Percentiles rank a stretch among this genome's conserved stretches.
Conservation (phyloP, 2,113 vertebrate species). For the Cyphomyrus discorhynchus region DNA sequence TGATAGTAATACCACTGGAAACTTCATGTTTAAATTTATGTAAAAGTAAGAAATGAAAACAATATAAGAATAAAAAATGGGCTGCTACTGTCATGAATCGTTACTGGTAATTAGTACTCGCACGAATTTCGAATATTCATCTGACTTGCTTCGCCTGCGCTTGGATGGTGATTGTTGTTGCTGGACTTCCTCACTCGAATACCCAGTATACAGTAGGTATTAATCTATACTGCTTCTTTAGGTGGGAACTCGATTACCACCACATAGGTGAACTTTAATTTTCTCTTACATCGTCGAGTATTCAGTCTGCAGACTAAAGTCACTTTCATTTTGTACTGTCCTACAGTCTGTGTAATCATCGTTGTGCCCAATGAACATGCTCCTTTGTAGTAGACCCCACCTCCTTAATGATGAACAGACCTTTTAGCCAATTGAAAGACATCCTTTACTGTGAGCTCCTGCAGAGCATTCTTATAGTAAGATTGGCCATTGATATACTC, state of each 20-base stretch:
- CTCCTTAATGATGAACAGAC: slow-evolving; percentile 27
- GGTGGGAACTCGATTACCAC: not conserved
- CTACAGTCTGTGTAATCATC: not conserved
- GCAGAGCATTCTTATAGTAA: not conserved
- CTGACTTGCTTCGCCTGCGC: not conserved
- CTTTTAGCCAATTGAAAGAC: not conserved
- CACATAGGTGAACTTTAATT: not conserved
- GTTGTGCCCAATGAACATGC: not conserved
- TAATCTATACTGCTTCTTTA: not conserved
- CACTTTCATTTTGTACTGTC: not conserved
- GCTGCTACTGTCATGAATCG: not conserved
- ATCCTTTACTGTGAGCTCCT: not conserved
- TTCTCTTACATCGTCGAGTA: not conserved
- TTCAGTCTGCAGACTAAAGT: not conserved
- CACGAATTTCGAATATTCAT: not conserved
- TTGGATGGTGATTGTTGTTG: not conserved
- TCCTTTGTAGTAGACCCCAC: not conserved
- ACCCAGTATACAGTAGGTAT: not conserved
- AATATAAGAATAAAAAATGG: not conserved
- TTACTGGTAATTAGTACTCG: not conserved
- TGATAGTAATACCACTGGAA: not conserved
- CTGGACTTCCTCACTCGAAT: not conserved
- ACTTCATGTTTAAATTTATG: not conserved
- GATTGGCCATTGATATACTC: not conserved
- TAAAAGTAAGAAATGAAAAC: not conserved